phyloP scores from a whole-genome alignment of 2,888 invertebrate genomes.

The Drosophila kanekoi region DNA sequence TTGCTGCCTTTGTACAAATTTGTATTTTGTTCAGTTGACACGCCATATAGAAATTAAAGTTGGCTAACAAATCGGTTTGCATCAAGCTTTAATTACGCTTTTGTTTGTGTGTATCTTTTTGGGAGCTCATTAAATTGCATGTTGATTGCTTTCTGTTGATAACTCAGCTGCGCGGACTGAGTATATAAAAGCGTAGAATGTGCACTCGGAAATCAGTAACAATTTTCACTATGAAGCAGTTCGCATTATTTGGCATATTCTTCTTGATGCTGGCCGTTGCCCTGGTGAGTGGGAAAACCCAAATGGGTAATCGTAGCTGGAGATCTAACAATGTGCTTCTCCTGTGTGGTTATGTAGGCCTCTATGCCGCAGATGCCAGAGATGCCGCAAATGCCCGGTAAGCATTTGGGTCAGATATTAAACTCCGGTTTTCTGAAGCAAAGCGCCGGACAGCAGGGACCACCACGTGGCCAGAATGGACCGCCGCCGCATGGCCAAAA shows the following conservation, averaged over 20 bases:
- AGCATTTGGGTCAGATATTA: slow-evolving; percentile 22
- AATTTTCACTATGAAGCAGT: slow-evolving; percentile 62
- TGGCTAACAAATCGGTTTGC: not conserved
- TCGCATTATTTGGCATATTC: slow-evolving; percentile 57
- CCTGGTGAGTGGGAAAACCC: slow-evolving; percentile 48
- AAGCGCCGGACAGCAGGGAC: slow-evolving; percentile 32
- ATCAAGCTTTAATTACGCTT: slow-evolving; percentile 32
- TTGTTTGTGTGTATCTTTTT: slow-evolving; percentile 8
- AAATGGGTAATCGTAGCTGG: not conserved
- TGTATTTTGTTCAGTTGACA: slow-evolving; percentile 20
- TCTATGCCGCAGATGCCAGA: slow-evolving; percentile 20
- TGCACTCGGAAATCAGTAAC: slow-evolving; percentile 38
- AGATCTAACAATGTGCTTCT: not conserved
- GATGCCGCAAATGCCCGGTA: slow-evolving; percentile 15
- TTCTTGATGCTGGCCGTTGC: slow-evolving; percentile 58
- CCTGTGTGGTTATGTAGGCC: slow-evolving; percentile 5
- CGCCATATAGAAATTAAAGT: slow-evolving; percentile 41
- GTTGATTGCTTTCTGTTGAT: slow-evolving; percentile 6
- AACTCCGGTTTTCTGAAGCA: slow-evolving; percentile 35
- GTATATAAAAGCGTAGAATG: slow-evolving; percentile 51
- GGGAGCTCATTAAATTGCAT: not conserved
- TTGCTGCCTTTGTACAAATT: slow-evolving; percentile 3
- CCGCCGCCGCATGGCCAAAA: slow-evolving; percentile 1
- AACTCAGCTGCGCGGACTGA: not conserved
- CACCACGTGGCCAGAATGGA: slow-evolving; percentile 22